Percentiles rank a stretch among this genome's conserved stretches.
Conservation (phyloP, 2,113 vertebrate genomes). For the Globicephala melas region DNA sequence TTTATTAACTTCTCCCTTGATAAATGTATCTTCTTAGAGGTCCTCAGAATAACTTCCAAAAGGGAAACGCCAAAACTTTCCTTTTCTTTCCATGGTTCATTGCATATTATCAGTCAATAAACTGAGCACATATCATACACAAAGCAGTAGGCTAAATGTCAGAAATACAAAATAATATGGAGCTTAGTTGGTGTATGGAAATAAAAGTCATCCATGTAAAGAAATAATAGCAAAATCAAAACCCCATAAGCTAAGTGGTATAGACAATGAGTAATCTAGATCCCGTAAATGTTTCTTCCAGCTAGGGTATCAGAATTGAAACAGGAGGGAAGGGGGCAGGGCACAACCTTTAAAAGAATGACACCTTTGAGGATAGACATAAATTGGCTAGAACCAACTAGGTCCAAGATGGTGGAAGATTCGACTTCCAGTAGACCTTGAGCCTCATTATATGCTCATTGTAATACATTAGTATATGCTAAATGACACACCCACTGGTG, state of each 20-base stretch:
- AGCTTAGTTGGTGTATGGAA: neutral
- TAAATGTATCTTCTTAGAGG: constrained; percentile 7
- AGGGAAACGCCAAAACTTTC: neutral
- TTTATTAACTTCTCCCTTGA: neutral
- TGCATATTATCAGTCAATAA: neutral
- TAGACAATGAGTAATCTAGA: neutral
- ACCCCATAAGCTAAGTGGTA: neutral
- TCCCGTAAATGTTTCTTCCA: neutral
- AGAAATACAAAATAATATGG: neutral
- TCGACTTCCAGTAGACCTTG: neutral
- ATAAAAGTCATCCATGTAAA: neutral
- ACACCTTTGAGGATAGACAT: neutral
- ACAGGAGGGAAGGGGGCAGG: neutral
- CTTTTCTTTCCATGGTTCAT: neutral
- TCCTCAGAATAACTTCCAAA: constrained; percentile 15
- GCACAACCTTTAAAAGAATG: neutral
- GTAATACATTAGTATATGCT: neutral
- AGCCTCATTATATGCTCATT: neutral
- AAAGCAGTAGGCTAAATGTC: neutral
- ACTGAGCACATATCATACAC: neutral
- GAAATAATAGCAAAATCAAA: neutral
- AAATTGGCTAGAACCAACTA: neutral
- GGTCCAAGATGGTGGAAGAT: neutral
- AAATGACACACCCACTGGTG: neutral
- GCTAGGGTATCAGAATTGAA: neutral